phyloP scores from a whole-genome alignment of 2,113 vertebrate species.

The Cettia cetti region DNA sequence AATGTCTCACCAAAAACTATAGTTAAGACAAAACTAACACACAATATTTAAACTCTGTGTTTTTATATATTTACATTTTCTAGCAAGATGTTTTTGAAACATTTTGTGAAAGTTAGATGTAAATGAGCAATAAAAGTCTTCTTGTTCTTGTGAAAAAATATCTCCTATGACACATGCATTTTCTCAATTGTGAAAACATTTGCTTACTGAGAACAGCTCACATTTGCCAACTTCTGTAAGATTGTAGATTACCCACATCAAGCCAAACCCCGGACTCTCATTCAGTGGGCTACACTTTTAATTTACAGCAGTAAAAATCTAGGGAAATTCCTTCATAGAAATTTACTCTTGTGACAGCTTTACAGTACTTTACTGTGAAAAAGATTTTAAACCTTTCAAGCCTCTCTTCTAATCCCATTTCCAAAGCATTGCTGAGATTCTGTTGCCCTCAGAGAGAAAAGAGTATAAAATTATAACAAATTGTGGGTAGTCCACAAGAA shows the following conservation, averaged over 20 bases:
- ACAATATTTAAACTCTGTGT: not conserved
- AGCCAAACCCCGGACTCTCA: not conserved
- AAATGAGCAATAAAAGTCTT: constrained; percentile 32
- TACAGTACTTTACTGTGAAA: not conserved
- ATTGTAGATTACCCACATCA: not conserved
- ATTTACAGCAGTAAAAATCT: not conserved
- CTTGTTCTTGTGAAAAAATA: constrained; percentile 13
- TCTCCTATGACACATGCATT: constrained; percentile 7
- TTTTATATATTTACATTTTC: constrained; percentile 14
- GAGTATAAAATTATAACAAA: not conserved
- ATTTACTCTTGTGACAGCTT: not conserved
- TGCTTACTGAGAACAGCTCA: constrained; percentile 3
- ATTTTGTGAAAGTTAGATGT: constrained; percentile 26
- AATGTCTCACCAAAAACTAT: not conserved
- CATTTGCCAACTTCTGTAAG: not conserved
- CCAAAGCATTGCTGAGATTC: not conserved
- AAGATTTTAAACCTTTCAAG: not conserved
- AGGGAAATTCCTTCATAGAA: not conserved
- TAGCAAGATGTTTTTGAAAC: constrained; percentile 17
- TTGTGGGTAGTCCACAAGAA: not conserved
- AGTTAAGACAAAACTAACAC: not conserved
- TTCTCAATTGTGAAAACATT: constrained; percentile 38
- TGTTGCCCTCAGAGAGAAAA: not conserved
- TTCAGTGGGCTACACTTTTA: not conserved
- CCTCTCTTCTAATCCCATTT: not conserved